Base-by-base conservation (phyloP, 2,113 vertebrate species). In the Charadrius vociferus region DNA sequence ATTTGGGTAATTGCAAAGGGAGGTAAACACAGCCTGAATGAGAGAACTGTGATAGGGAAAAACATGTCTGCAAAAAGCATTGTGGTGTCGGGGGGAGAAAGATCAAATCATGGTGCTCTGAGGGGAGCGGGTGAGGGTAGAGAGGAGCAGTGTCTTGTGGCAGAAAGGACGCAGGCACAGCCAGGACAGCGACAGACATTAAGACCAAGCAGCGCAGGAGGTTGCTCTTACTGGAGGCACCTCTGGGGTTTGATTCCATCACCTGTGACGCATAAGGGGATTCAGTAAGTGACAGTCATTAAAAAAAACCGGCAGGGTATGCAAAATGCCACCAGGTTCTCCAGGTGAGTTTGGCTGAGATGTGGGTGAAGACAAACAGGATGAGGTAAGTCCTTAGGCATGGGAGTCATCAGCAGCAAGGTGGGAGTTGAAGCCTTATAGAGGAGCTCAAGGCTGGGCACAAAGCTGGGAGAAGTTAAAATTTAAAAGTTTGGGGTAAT, bases 91-190 rank as follows among this genome's bases (percentile, higher is more conserved):
- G 3, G 11, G 6, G 23, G 4, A 65, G 32, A 24, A 70, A 68
- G 20, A 61, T 43, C 9, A 58, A 49, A 39, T 39, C 4, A 1
- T 3, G 21, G 23, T 53, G 70, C 23, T 39, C 50, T 32, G 50
- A 0, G 0, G 29, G 23, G 8, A 73, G 36, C 20, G 37, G 34
- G 12, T 10, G 30, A 66, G 22, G n/a, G n/a, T 5, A 50, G 50
- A 62, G 49, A 59, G 6, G 2, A 56, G 36, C 34, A 58, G 14
- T 4, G 10, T 8, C 41, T 67, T 67, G 37, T 19, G 32, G 14
- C 75, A 67, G 56, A 47, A 88, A 43, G n/a, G 82, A 4, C 53
- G 34, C 11, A 1, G 4, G 59, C 18, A 30, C 3, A 37, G 43
- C 45, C 8, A 9, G 20, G 70, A 66, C 17, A 12, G 36, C 5